Conservation (phyloP, 2,888 invertebrate species). For the Tipula helvola region DNA sequence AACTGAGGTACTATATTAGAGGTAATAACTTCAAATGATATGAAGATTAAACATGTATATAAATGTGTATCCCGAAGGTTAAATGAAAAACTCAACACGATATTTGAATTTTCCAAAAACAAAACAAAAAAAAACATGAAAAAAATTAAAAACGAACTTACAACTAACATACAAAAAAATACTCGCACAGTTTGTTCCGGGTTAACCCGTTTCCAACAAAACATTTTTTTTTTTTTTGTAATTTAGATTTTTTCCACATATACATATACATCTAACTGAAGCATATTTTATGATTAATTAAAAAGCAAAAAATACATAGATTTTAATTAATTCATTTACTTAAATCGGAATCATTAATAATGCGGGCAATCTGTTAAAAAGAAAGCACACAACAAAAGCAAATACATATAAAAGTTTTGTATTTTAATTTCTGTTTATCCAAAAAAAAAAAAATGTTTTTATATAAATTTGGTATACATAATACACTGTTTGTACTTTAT, state of each 20-base stretch:
- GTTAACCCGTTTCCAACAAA: background rate
- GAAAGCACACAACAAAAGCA: background rate
- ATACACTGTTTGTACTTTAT: background rate
- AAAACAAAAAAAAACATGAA: background rate
- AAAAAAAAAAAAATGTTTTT: background rate
- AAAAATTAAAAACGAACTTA: background rate
- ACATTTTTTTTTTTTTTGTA: background rate
- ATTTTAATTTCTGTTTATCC: background rate
- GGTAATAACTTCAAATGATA: background rate
- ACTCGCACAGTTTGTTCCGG: background rate
- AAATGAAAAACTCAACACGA: background rate
- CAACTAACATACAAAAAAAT: background rate
- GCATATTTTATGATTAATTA: background rate
- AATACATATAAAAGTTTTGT: background rate
- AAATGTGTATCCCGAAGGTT: background rate
- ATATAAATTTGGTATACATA: background rate
- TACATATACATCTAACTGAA: background rate
- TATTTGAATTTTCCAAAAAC: background rate
- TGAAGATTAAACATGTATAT: background rate
- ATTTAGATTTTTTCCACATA: background rate
- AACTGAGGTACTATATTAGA: background rate
- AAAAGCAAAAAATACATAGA: background rate
- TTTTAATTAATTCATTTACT: conserved; percentile 4
- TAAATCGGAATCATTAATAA: background rate
- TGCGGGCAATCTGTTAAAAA: background rate